A percentile compares a stretch with the other conserved stretches of the same genome.
Evolutionary conservation across 2,888 invertebrate species (phyloP).

Genomic region (Dione vanillae): DNA sequence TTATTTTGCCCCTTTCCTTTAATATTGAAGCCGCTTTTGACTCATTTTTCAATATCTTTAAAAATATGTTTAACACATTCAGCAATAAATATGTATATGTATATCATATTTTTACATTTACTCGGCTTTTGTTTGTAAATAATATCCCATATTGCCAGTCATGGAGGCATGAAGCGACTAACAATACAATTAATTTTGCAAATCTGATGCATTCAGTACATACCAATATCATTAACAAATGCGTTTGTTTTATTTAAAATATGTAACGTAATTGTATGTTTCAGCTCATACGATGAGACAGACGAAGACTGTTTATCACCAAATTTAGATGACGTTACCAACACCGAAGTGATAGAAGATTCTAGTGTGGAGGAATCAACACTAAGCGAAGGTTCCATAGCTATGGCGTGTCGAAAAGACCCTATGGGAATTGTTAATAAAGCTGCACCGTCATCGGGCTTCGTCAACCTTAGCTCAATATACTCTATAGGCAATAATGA

Average conservation of each 20-base stretch:
- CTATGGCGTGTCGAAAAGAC: constrained; percentile 44
- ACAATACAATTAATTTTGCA: constrained; percentile 60
- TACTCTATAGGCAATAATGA: constrained; percentile 71
- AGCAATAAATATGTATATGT: constrained; percentile 52
- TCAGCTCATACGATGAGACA: constrained; percentile 88
- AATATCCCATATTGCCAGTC: constrained; percentile 59
- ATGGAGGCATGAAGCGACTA: constrained; percentile 76
- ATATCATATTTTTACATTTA: constrained; percentile 50
- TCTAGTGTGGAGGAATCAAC: constrained; percentile 78
- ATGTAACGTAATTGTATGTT: constrained; percentile 46
- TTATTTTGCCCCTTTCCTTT: constrained; percentile 4
- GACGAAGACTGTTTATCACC: constrained; percentile 88
- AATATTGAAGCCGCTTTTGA: constrained; percentile 12
- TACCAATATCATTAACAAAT: constrained; percentile 51
- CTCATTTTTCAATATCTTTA: neutral
- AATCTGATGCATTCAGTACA: constrained; percentile 80
- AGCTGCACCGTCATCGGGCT: constrained; percentile 54
- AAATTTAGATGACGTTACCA: constrained; percentile 86
- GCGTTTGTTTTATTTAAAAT: constrained; percentile 18
- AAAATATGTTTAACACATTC: neutral
- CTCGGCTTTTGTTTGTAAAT: constrained; percentile 77
- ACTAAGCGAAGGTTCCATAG: constrained; percentile 64
- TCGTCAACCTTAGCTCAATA: constrained; percentile 78
- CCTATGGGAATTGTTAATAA: constrained; percentile 45
- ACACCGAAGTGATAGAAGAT: constrained; percentile 75